Evolutionary conservation across 1,140 invertebrate genomes (phyloP), one percentile per base, ranked within the genome.

Genomic region (Drosophila elegans): DNA sequence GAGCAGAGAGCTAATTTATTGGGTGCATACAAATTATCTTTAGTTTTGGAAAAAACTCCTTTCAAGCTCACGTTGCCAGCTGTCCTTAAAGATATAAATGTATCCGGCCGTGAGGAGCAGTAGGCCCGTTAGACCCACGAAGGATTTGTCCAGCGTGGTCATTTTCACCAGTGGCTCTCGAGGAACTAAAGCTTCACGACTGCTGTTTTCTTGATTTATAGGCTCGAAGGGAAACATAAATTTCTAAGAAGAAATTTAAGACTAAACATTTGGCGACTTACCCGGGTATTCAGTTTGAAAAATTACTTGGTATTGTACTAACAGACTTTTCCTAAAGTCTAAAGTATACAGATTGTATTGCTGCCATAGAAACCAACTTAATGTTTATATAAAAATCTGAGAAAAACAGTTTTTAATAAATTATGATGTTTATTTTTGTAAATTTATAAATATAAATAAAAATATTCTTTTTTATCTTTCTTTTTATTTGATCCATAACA

Each of bases 51-150:
- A 21, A 21, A 21, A 21, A 1, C 16, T 21, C 16, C 1, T 83
- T 1, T 1, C 36, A 38, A 38, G 4, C 36, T 12, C 36, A 41
- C 39, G 39, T 41, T 41, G 39, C 39, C 39, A 41, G n/a, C 39
- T 13, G 11, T 0, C 29, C 27, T 32, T 7, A n/a, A 34, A 3
- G 12, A 39, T 21, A 49, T 48, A 12, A 4, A 45, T 34, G 51
- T 74, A 76, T 13, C 63, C 64, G 12, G 39, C 44, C 41, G 74
- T 1, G n/a, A 85, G 42, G 6, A 85, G 12, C 9, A 75, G 5
- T 0, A 69, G n/a, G 4, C 77, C 46, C 7, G 67, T 13, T 1
- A 78, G 4, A 1, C 36, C 27, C 10, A 64, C 45, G n/a, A 72
- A 78, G 1, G 69, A 54, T 55, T 71, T 85, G 0, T 48, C 69